Evolutionary conservation across 1,140 invertebrate species (phyloP), one percentile per base, ranked within the genome.

Genomic region (Polypedilum vanderplanki): DNA sequence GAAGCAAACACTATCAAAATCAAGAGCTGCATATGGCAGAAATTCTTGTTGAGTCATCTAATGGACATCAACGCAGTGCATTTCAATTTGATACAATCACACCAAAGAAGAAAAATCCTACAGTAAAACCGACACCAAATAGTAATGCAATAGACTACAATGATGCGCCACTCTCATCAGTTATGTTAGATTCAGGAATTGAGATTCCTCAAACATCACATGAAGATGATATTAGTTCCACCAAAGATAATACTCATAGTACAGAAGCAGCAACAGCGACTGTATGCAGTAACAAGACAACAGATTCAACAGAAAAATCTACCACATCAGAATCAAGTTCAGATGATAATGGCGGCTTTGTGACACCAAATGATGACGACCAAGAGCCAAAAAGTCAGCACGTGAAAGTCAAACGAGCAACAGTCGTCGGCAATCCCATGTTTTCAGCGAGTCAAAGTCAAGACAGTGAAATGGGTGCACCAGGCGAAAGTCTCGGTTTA

Each of bases 391-490:
- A 74, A 76, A 74, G 33, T 75, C 77, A 78, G 78, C 90, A 91
- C 82, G 88, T 93, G 67, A 92, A 33, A 33, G 24, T 33, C 24
- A 33, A 93, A 82, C 87, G 90, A 77, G 91, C 92, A 24, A 93
- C 91, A 41, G 91, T 95, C 78, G 90, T 95, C 15, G 93, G 92
- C 75, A 95, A 94, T 83, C 92, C 93, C 3, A 93, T 94, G 91
- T 94, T 90, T 83, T 89, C 88, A 74, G 82, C 83, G 33, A n/a
- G 24, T 33, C 24, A n/a, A 15, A 83, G 84, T 74, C 83, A 84
- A 76, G 85, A 86, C 57, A 84, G 79, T 74, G 78, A 81, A 40
- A 80, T 79, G 77, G 77, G 78, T 75, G 74, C 57, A 7, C 80
- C 79, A 8, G 78, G 84, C 75, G 87, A 88, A 75, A 83, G 87